Percentiles rank a stretch among this genome's conserved stretches.
Evolutionary conservation across 2,113 vertebrate genomes (phyloP).

Genomic region (Scartelaos histophorus): DNA sequence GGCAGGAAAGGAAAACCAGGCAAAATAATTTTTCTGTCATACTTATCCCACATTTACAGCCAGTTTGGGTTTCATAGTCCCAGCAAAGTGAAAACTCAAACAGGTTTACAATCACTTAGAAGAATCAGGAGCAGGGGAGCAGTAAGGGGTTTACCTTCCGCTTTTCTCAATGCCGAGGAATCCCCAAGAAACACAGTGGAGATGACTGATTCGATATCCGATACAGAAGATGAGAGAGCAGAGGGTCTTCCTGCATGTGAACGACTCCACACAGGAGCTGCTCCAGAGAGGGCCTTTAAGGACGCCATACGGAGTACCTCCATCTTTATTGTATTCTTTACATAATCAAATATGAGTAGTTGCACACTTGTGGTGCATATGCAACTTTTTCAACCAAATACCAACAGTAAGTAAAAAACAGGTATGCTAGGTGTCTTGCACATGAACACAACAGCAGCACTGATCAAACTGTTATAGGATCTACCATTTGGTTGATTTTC

Average conservation of each 20-base stretch:
- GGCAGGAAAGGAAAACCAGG: constrained; percentile 19
- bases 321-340: not conserved
- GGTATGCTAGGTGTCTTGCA: no score
- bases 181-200: constrained; percentile 41
- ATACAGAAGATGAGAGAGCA: constrained; percentile 36
- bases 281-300: not conserved
- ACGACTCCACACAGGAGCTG: not conserved
- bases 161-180: constrained; percentile 28
- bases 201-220: constrained; percentile 25
- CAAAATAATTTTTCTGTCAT: constrained; percentile 1
- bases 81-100: constrained; percentile 65
- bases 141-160: constrained; percentile 14
- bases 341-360: not conserved
- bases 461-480: no score
- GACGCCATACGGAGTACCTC: not conserved
- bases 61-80: constrained; percentile 72
- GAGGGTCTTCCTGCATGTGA: constrained; percentile 11
- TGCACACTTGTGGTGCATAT: not conserved
- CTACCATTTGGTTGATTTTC: no score
- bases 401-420: no score
- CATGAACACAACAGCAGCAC: no score
- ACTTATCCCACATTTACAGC: constrained; percentile 44
- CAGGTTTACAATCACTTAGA: constrained; percentile 54
- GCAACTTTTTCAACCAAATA: no score
- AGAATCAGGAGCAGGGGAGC: constrained; percentile 12